These are phyloP conservation scores for Peromyscus attwateri DNA, from an alignment of 2,797 vertebrate genomes.

Conservation along the genomic window DNA sequence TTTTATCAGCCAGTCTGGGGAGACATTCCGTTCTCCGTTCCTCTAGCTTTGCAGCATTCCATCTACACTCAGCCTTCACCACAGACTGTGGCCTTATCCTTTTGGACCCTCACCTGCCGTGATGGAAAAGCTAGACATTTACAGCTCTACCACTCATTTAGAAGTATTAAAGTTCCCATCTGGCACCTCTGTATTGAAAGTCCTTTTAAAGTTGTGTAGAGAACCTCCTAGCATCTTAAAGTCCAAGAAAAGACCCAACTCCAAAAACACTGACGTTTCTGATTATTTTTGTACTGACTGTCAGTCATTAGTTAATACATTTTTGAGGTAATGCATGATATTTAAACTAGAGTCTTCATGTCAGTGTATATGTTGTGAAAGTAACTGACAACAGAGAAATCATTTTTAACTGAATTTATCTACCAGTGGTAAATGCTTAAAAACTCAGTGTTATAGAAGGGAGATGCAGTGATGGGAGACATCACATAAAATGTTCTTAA, in stretches of 20 bases:
- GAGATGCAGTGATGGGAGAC: background rate
- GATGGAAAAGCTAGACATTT: background rate
- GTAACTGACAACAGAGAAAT: conserved; percentile 49
- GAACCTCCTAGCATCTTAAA: conserved; percentile 15
- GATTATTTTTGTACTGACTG: background rate
- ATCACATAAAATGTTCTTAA: background rate
- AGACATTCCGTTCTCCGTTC: background rate
- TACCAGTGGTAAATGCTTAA: conserved; percentile 62
- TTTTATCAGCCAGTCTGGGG: background rate
- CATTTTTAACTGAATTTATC: conserved; percentile 68
- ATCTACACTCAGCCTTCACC: conserved; percentile 14
- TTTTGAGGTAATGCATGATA: conserved; percentile 35
- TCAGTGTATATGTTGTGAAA: background rate
- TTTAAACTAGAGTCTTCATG: background rate
- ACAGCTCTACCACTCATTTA: background rate
- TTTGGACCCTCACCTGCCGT: conserved; percentile 24
- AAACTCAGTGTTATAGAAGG: conserved; percentile 8
- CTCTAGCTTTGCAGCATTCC: background rate
- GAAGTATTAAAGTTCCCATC: background rate
- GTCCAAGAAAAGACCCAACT: background rate
- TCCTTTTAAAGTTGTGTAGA: background rate
- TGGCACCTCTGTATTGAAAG: background rate
- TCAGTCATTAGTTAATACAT: background rate
- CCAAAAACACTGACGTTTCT: background rate
- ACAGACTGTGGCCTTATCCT: background rate